These are phyloP conservation scores for Onthophagus sagittarius DNA, from an alignment of 2,888 invertebrate genomes.

Conservation along the genomic window DNA sequence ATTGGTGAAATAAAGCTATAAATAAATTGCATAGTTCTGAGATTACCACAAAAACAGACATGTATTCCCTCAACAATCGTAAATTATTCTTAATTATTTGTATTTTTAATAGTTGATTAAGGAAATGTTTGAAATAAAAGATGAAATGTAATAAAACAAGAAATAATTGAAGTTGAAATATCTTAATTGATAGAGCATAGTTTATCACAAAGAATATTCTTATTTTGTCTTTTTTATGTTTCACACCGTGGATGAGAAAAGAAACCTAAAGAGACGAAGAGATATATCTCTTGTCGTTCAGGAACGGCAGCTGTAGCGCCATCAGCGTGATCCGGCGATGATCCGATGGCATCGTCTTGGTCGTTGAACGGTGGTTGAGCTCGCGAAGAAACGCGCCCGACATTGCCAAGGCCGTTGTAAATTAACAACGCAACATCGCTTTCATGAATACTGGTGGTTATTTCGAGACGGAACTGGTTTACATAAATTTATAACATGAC, in stretches of 20 bases:
- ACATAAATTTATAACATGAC: constrained; percentile 22
- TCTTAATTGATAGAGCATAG: too few species aligned
- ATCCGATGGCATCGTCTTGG: constrained; percentile 1
- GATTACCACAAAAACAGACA: too few species aligned
- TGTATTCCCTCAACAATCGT: too few species aligned
- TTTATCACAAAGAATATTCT: too few species aligned
- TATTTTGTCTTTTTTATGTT: too few species aligned
- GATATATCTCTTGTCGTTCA: not conserved
- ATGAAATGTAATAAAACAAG: too few species aligned
- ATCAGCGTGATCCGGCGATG: not conserved
- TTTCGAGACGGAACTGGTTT: constrained; percentile 20
- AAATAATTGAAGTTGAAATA: too few species aligned
- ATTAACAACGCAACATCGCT: constrained; percentile 31
- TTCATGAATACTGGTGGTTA: constrained; percentile 24
- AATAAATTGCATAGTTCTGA: too few species aligned
- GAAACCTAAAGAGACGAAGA: not conserved
- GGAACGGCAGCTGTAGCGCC: not conserved
- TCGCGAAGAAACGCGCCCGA: constrained; percentile 26
- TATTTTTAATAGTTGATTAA: too few species aligned
- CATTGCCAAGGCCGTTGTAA: constrained; percentile 37
- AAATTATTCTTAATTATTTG: too few species aligned
- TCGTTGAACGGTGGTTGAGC: constrained; percentile 9
- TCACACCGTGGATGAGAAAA: not conserved
- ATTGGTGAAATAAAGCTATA: not conserved
- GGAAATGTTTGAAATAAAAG: too few species aligned